phyloP scores from a whole-genome alignment of 2,113 vertebrate species.

The Mastomys coucha region DNA sequence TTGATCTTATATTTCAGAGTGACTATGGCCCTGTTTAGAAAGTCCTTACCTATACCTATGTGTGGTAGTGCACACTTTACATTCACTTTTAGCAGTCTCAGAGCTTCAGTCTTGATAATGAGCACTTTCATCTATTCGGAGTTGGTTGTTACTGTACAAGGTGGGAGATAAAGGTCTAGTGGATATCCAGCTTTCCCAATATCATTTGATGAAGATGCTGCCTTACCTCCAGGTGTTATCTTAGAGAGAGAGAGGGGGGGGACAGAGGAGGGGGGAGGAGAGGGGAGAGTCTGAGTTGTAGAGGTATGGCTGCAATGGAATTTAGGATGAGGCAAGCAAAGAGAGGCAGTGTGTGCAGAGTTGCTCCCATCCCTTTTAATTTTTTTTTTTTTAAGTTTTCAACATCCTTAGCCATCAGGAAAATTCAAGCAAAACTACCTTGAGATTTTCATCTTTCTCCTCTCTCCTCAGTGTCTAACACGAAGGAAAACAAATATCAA shows the following conservation, averaged over 20 bases:
- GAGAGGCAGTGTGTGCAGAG: not conserved
- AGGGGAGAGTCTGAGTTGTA: not conserved
- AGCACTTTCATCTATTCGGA: not conserved
- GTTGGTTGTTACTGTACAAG: not conserved
- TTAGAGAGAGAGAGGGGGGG: not conserved
- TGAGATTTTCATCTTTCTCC: not conserved
- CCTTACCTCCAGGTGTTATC: not conserved
- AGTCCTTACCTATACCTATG: not conserved
- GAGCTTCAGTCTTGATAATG: not conserved
- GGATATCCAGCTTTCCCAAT: not conserved
- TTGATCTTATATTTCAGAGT: not conserved
- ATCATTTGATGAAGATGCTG: not conserved
- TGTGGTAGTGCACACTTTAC: no score
- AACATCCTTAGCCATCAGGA: not conserved
- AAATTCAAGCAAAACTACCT: not conserved
- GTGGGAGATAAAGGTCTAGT: not conserved
- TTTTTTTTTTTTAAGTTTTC: not conserved
- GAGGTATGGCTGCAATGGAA: not conserved
- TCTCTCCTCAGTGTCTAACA: not conserved
- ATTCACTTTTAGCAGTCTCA: not conserved
- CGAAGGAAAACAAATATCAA: not conserved
- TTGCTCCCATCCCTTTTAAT: no score
- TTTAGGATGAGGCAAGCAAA: not conserved
- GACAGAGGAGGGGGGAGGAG: not conserved
- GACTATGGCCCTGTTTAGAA: not conserved